These are phyloP conservation scores for Drosophila albomicans DNA, from an alignment of 1,140 invertebrate species.

Conservation along the genomic window DNA sequence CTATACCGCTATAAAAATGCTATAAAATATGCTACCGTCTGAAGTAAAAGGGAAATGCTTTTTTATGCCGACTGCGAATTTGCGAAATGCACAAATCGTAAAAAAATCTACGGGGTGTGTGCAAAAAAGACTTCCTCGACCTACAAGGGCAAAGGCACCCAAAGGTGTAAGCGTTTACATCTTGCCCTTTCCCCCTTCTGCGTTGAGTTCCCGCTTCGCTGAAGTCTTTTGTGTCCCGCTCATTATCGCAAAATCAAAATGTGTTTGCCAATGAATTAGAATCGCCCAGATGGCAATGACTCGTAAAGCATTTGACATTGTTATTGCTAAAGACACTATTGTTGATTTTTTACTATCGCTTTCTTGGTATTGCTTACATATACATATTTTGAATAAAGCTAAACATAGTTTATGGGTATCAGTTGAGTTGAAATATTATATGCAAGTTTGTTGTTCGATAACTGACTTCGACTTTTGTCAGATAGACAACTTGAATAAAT, in stretches of 20 bases:
- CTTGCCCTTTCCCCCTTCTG: constrained; percentile 22
- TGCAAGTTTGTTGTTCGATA: too few species aligned
- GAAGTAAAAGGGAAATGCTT: constrained; percentile 20
- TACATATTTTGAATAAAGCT: background rate
- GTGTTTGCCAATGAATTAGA: constrained; percentile 80
- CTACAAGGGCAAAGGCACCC: constrained; percentile 39
- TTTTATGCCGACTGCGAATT: constrained; percentile 60
- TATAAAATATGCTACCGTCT: constrained; percentile 68
- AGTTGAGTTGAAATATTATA: too few species aligned
- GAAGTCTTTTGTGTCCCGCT: constrained; percentile 8
- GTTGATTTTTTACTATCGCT: constrained; percentile 31
- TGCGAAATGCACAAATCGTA: constrained; percentile 72
- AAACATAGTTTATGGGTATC: too few species aligned
- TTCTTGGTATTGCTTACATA: constrained; percentile 2
- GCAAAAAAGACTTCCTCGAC: constrained; percentile 19
- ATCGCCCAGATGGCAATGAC: constrained; percentile 46
- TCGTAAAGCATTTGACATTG: constrained; percentile 52
- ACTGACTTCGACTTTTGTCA: too few species aligned
- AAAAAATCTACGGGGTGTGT: constrained; percentile 53
- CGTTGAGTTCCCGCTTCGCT: background rate
- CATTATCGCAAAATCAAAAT: constrained; percentile 82
- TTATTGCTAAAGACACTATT: constrained; percentile 35
- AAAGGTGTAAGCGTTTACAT: constrained; percentile 52
- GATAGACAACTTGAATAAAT: too few species aligned
- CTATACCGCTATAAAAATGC: constrained; percentile 77